Evolutionary conservation across 2,113 vertebrate genomes (phyloP).

Genomic region (Camelus bactrianus): DNA sequence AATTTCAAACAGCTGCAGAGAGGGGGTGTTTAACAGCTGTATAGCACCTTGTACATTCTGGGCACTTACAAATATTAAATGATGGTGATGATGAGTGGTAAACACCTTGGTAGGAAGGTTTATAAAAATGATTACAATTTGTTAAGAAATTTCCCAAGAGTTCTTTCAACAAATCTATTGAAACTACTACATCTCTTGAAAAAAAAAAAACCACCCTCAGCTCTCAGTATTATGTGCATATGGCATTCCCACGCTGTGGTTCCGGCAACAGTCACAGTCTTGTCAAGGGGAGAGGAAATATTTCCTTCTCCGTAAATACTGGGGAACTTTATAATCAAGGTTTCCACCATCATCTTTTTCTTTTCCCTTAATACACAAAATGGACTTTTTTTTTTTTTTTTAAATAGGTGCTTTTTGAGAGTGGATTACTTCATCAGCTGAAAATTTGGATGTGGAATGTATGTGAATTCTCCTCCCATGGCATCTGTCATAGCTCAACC

Average conservation of each 20-base stretch:
- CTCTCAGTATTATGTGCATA: conserved; percentile 41
- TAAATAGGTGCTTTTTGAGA: not conserved
- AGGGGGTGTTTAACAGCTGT: conserved; percentile 41
- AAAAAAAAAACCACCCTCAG: not conserved
- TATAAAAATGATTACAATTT: conserved; percentile 67
- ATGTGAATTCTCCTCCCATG: not conserved
- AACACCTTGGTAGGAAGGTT: conserved; percentile 73
- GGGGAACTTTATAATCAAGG: not conserved
- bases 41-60: conserved; percentile 77
- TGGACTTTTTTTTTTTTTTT: not conserved
- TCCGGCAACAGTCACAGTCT: not conserved
- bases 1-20: conserved; percentile 49
- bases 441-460: conserved; percentile 50
- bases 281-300: no score
- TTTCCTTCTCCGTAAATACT: not conserved
- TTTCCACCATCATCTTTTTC: not conserved
- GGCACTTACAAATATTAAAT: conserved; percentile 69
- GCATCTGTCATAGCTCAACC: not conserved
- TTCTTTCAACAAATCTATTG: conserved; percentile 63
- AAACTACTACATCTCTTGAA: conserved; percentile 50
- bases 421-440: conserved; percentile 27
- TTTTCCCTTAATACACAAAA: conserved; percentile 1
- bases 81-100: conserved; percentile 47
- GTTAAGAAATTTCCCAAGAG: conserved; percentile 66
- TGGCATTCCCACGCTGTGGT: not conserved